Evolutionary conservation across 2,797 vertebrate species (phyloP).

Genomic region (Pantherophis alleghaniensis): DNA sequence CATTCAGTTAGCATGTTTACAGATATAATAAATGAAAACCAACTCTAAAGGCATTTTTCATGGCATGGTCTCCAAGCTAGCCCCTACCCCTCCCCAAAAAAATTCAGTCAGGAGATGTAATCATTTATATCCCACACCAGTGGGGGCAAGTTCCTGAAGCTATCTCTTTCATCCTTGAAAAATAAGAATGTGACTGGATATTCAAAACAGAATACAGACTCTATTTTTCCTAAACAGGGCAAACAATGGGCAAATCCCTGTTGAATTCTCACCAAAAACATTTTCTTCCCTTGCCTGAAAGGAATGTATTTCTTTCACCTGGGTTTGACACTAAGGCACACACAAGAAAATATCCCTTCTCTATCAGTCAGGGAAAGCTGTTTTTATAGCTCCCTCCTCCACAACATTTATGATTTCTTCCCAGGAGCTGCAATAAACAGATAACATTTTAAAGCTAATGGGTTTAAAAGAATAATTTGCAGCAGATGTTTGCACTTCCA

Average conservation of each 20-base stretch:
- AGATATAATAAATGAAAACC: neutral
- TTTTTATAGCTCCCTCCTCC: slow-evolving; percentile 32
- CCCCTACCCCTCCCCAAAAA: neutral
- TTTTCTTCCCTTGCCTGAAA: slow-evolving; percentile 13
- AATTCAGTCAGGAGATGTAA: neutral
- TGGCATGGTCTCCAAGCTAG: neutral
- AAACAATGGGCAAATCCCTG: neutral
- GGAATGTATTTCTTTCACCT: slow-evolving; percentile 37
- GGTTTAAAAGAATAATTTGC: slow-evolving; percentile 53
- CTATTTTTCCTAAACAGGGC: neutral
- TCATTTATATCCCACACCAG: neutral
- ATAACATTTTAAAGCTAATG: slow-evolving; percentile 46
- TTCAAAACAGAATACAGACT: neutral
- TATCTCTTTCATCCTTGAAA: neutral
- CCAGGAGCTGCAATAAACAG: slow-evolving; percentile 41
- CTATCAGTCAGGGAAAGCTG: slow-evolving; percentile 47
- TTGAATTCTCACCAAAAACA: neutral
- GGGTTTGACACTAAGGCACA: slow-evolving; percentile 17
- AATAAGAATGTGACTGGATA: neutral
- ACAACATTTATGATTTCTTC: slow-evolving; percentile 35
- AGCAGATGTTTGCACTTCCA: slow-evolving; percentile 38
- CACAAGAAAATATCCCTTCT: slow-evolving; percentile 34
- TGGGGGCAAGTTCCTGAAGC: neutral
- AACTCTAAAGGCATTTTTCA: neutral
- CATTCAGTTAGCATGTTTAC: neutral